Conservation (phyloP, 2,888 invertebrate species). For the Pristionchus japonicus region DNA sequence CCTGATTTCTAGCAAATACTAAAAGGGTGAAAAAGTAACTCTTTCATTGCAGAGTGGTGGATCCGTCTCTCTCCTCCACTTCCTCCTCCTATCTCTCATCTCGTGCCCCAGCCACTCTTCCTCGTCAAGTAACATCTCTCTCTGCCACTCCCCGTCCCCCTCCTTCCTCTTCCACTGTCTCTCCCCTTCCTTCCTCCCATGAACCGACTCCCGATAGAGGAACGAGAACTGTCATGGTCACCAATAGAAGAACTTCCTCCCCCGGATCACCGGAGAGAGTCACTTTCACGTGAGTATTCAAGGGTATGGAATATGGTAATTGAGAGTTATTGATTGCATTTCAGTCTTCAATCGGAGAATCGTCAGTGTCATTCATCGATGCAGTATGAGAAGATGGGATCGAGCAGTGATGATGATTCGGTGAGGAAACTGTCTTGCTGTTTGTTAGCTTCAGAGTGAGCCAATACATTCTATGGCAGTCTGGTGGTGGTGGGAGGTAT, state of each 20-base stretch:
- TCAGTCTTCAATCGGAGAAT: not conserved
- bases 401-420: slow-evolving; percentile 33
- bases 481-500: too few species aligned
- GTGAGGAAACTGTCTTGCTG: not conserved
- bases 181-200: slow-evolving; percentile 14
- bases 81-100: slow-evolving; percentile 24
- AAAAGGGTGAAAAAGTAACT: too few species aligned
- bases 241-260: not conserved
- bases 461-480: too few species aligned
- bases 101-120: slow-evolving; percentile 44
- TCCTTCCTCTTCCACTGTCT: not conserved
- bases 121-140: slow-evolving; percentile 41
- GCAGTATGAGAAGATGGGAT: slow-evolving; percentile 43
- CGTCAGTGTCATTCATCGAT: slow-evolving; percentile 45
- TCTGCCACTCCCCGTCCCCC: slow-evolving; percentile 29
- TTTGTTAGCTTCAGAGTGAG: not conserved
- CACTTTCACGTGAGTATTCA: slow-evolving; percentile 23
- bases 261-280: slow-evolving; percentile 17
- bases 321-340: not conserved
- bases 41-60: slow-evolving; percentile 5
- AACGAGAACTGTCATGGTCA: not conserved
- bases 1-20: too few species aligned
- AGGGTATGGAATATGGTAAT: not conserved
- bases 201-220: slow-evolving; percentile 20
- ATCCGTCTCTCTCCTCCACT: not conserved